Evolutionary conservation across 2,888 invertebrate species (phyloP).

Genomic region (Myathropa florea): DNA sequence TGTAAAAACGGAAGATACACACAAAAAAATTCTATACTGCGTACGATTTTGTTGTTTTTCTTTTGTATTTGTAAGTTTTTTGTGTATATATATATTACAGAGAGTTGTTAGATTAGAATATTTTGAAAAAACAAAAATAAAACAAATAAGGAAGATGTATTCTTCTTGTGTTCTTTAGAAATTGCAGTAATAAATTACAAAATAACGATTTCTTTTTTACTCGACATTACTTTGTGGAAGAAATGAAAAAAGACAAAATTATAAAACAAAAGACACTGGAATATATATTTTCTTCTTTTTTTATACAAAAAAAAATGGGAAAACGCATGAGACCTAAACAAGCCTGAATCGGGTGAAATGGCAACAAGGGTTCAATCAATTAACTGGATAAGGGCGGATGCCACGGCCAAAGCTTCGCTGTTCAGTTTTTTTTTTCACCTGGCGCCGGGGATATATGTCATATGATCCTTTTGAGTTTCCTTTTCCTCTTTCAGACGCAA

Average conservation of each 20-base stretch:
- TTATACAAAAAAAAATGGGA: not conserved
- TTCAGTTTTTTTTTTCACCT: not conserved
- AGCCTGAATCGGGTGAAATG: not conserved
- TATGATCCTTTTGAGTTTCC: slow-evolving; percentile 5
- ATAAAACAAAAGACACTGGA: slow-evolving; percentile 32
- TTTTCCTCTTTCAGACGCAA: slow-evolving; percentile 55
- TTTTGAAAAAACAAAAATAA: not conserved
- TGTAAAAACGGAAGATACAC: not conserved
- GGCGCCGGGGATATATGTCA: not conserved
- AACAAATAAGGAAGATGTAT: not conserved
- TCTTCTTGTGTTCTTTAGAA: not conserved
- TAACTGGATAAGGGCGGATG: not conserved
- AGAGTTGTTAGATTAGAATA: slow-evolving; percentile 50
- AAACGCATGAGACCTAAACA: not conserved
- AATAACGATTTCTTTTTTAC: not conserved
- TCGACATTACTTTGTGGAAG: not conserved
- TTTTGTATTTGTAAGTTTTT: slow-evolving; percentile 32
- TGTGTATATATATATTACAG: slow-evolving; percentile 68
- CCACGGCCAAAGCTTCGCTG: not conserved
- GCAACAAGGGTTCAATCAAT: not conserved
- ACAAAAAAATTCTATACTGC: slow-evolving; percentile 62
- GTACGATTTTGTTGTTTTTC: slow-evolving; percentile 34
- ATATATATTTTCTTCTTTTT: not conserved
- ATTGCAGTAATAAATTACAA: not conserved
- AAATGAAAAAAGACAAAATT: not conserved